Conservation (phyloP, 2,113 vertebrate species). For the Phaethon lepturus region DNA sequence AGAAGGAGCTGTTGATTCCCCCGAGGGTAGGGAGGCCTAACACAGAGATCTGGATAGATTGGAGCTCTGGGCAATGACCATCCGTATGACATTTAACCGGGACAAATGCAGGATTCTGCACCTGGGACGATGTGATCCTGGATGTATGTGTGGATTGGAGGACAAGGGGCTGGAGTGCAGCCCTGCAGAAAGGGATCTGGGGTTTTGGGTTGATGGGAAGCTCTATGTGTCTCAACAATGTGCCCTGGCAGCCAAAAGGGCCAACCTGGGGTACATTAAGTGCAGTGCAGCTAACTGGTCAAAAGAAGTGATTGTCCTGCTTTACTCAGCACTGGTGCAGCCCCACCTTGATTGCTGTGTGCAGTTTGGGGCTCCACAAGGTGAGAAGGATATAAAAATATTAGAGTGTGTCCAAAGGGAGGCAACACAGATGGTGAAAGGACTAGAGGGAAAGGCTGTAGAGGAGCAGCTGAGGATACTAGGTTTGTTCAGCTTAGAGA, state of each 20-base stretch:
- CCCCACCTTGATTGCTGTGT: background rate
- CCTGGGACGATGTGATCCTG: background rate
- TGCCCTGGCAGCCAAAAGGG: background rate
- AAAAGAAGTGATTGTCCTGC: background rate
- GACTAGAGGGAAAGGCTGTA: background rate
- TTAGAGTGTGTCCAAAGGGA: background rate
- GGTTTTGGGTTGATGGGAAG: background rate
- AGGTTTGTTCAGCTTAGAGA: background rate
- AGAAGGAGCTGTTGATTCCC: background rate
- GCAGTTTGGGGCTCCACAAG: too few relatives aligned
- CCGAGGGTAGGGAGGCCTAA: background rate
- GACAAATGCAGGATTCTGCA: background rate
- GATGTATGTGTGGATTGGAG: background rate
- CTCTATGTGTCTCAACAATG: background rate
- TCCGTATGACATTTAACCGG: background rate
- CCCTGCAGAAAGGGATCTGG: background rate
- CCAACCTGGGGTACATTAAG: background rate
- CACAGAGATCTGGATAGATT: background rate
- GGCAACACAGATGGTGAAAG: background rate
- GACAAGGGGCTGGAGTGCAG: background rate
- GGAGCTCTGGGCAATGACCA: background rate
- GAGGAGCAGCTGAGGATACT: background rate
- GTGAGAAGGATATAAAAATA: background rate
- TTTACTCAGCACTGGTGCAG: background rate
- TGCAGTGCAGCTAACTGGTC: accelerated